phyloP scores from a whole-genome alignment of 2,888 invertebrate species.

The Drosophila affinis region DNA sequence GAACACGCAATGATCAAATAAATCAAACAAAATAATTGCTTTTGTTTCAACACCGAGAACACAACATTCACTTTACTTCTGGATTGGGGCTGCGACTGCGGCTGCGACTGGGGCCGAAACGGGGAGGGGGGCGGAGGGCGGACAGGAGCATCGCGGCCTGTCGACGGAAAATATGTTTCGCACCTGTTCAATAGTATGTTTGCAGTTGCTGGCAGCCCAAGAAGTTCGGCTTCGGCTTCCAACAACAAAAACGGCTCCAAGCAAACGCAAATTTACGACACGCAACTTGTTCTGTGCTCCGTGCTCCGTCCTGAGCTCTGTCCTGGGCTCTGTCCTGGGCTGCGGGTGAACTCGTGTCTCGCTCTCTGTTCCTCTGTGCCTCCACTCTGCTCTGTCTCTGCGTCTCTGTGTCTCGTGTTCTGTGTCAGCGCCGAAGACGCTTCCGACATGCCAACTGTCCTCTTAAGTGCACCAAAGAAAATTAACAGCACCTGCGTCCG shows the following conservation, averaged over 20 bases:
- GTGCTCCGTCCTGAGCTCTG: not conserved
- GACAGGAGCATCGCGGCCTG: conserved; percentile 1
- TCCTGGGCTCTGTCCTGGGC: conserved; percentile 12
- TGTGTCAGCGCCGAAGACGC: conserved; percentile 57
- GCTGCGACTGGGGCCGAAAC: not conserved
- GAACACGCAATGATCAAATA: conserved; percentile 75
- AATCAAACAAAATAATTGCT: conserved; percentile 77
- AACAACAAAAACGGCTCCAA: conserved; percentile 15
- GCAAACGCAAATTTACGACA: conserved; percentile 67
- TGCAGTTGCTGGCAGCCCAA: conserved; percentile 13
- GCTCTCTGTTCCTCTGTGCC: too few species aligned
- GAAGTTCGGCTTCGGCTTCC: conserved; percentile 33
- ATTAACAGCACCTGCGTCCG: conserved; percentile 44
- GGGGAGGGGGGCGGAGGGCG: too few species aligned
- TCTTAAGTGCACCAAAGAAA: conserved; percentile 53
- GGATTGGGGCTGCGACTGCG: conserved; percentile 4
- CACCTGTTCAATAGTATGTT: conserved; percentile 62
- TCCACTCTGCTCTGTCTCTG: too few species aligned
- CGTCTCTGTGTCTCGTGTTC: conserved; percentile 23
- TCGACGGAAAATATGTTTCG: conserved; percentile 54
- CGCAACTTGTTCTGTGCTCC: conserved; percentile 60
- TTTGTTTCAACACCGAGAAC: conserved; percentile 71
- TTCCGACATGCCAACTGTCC: conserved; percentile 72
- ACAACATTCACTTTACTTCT: conserved; percentile 42
- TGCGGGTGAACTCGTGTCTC: conserved; percentile 64